Conservation (phyloP, 2,888 invertebrate species). For the Flexamia atlantica region DNA sequence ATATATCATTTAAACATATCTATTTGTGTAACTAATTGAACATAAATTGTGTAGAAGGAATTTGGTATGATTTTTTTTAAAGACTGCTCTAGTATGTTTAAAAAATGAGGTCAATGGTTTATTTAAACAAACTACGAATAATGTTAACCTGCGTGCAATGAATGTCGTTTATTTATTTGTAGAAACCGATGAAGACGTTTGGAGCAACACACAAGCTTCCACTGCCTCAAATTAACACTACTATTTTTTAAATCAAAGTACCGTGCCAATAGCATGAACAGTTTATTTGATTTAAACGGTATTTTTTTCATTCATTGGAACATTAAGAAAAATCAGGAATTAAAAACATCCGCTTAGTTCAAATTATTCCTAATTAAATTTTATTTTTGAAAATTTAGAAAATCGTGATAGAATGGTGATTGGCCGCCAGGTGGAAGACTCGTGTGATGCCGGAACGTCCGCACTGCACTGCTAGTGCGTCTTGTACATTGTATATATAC, state of each 20-base stretch:
- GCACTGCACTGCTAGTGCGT: neutral
- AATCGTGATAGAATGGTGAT: neutral
- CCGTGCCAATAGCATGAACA: too few species aligned
- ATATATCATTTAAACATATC: too few species aligned
- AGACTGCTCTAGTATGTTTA: neutral
- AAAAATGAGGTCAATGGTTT: neutral
- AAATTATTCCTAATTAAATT: too few species aligned
- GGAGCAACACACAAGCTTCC: constrained; percentile 1
- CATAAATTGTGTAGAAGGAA: too few species aligned
- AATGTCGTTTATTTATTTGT: constrained; percentile 52
- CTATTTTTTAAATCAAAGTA: too few species aligned
- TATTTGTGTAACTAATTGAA: too few species aligned
- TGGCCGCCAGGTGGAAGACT: neutral
- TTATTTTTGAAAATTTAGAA: neutral
- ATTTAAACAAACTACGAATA: constrained; percentile 28
- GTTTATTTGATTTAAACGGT: too few species aligned
- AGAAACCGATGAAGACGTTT: neutral
- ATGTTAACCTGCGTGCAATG: constrained; percentile 55
- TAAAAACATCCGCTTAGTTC: too few species aligned
- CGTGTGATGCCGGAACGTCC: constrained; percentile 3
- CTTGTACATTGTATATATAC: constrained; percentile 40
- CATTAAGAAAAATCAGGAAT: too few species aligned
- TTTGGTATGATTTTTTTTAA: too few species aligned
- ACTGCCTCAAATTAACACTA: too few species aligned
- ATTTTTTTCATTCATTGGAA: too few species aligned